Evolutionary conservation across 2,888 invertebrate genomes (phyloP).

Genomic region (Julus scanicus): DNA sequence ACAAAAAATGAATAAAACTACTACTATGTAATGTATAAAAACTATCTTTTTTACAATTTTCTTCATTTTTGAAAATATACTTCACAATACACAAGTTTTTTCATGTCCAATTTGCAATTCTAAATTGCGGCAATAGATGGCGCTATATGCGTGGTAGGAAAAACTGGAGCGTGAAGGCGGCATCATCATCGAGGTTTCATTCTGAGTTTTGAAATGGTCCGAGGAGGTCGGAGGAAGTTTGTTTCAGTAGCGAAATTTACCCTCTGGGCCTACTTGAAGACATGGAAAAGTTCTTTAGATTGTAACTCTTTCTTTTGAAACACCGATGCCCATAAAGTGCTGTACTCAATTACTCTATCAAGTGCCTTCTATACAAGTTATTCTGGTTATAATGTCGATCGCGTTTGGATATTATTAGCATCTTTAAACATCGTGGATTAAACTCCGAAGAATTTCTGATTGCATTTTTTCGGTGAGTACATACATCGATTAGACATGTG

Average conservation of each 20-base stretch:
- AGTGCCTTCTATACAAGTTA: not conserved
- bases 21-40: too few species aligned
- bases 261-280: not conserved
- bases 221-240: not conserved
- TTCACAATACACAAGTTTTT: not conserved
- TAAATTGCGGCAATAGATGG: not conserved
- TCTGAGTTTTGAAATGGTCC: not conserved
- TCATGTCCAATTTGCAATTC: not conserved
- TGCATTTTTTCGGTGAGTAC: not conserved
- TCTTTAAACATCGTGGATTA: not conserved
- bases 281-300: not conserved
- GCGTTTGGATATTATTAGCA: conserved; percentile 17
- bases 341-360: not conserved
- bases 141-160: not conserved
- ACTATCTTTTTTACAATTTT: not conserved
- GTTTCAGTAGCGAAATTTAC: not conserved
- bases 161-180: not conserved
- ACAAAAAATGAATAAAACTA: too few species aligned
- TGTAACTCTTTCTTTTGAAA: not conserved
- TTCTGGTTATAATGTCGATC: not conserved
- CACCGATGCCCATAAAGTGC: not conserved
- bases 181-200: not conserved
- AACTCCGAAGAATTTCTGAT: not conserved
- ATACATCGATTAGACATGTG: not conserved
- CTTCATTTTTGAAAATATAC: not conserved